A percentile compares a stretch with the other conserved stretches of the same genome.
Conservation (phyloP, 30 jellyfish, hydroid and myxozoan species). For the Rhopilema esculentum region DNA sequence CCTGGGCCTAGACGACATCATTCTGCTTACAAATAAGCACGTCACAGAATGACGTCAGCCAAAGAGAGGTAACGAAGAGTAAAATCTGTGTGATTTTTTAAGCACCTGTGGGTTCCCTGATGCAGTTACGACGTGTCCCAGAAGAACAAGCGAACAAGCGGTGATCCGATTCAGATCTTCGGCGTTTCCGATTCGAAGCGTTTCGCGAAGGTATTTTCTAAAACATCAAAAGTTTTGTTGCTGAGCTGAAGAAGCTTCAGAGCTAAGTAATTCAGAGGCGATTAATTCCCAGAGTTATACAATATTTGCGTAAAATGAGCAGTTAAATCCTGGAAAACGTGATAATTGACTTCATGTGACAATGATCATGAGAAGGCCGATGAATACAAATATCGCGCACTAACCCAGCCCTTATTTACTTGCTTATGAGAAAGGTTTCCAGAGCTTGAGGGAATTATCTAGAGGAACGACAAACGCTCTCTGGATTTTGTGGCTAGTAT, state of each 20-base stretch:
- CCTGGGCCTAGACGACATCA: too few species aligned
- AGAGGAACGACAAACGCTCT: too few species aligned
- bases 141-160: constrained; percentile 90
- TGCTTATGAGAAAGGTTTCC: too few species aligned
- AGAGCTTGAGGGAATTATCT: too few species aligned
- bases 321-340: not conserved
- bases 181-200: constrained; percentile 83
- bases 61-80: not conserved
- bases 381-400: too few species aligned
- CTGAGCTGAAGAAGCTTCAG: not conserved
- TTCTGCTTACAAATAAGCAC: too few species aligned
- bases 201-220: constrained; percentile 82
- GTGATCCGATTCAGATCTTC: constrained; percentile 90
- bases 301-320: not conserved
- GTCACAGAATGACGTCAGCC: too few species aligned
- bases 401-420: too few species aligned
- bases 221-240: not conserved
- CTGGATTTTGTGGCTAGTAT: too few species aligned
- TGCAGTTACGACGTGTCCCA: constrained; percentile 84
- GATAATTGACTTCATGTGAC: not conserved
- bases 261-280: too few species aligned
- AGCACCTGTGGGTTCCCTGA: constrained; percentile 80
- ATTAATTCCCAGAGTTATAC: too few species aligned
- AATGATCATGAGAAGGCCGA: too few species aligned
- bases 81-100: not conserved